Base-by-base conservation (phyloP, 2,888 invertebrate species). In the Pelosia muscerda region DNA sequence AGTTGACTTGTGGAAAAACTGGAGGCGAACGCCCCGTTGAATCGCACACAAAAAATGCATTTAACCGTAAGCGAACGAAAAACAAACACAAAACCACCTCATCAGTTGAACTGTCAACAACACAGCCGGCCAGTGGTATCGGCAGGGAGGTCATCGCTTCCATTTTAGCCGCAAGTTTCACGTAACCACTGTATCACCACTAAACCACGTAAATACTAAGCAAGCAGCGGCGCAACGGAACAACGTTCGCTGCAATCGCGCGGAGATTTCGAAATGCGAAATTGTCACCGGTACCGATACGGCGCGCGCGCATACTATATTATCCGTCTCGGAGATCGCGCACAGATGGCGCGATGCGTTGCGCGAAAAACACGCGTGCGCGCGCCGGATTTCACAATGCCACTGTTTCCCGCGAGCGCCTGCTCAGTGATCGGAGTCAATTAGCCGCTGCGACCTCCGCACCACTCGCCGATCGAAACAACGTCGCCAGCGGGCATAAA, bases 21-120 rank as follows among this genome's bases (percentile, higher is more conserved):
- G 31, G 49, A 83, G 78, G 77, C 80, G 74, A 82, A 81, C 73
- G 77, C 72, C 74, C 77, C 72, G 65, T 66, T 72, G 65, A 66
- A 72, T 54, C 65, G 72, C 75, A 75, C 77, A 79, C 79, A 83
- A 82, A 82, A 72, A 73, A 66, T 77, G 78, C 78, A 81, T 77
- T 76, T 78, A 75, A 77, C 77, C 62, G 76, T 77, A 74, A 73
- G 74, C 74, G 70, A 69, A 77, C 72, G 75, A 82, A 84, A 89
- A 90, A 90, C 89, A 91, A 93, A 93, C 93, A 90, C 91, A 92
- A 89, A 92, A 91, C 89, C 91, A 90, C 90, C 88, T 89, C 88
- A 81, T 81, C 81, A 71, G 76, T 77, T 63, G 72, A 73, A 79
- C 75, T 71, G 81, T 78, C 79, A 82, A 78, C 76, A 72, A 68